Evolutionary conservation across 30 jellyfish, hydroid and myxozoan species (phyloP).

Genomic region (Rhopilema esculentum): DNA sequence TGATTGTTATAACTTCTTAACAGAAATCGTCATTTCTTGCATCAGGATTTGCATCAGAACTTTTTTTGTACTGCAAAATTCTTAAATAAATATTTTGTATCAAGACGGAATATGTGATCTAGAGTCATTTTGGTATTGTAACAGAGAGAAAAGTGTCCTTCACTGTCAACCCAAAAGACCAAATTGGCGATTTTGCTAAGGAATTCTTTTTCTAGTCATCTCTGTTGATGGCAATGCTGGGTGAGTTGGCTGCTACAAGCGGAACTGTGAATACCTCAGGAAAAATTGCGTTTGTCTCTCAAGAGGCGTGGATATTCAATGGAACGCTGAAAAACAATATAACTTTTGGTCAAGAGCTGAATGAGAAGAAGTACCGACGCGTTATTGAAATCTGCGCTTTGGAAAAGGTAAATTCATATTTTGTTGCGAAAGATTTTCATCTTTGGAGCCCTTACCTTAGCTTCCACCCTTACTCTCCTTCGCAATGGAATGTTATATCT

Average conservation of each 20-base stretch:
- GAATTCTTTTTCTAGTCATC: slow-evolving; percentile 59
- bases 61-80: no score
- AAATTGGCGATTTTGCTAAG: background rate
- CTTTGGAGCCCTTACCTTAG: no score
- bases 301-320: slow-evolving; percentile 89
- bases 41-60: no score
- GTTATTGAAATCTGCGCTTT: slow-evolving; percentile 84
- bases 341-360: slow-evolving; percentile 82
- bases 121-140: no score
- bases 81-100: no score
- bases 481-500: no score
- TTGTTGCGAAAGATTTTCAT: no score
- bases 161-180: background rate
- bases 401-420: slow-evolving; percentile 47
- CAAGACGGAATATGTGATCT: no score
- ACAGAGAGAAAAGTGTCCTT: no score
- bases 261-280: slow-evolving; percentile 70
- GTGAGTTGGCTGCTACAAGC: slow-evolving; percentile 61
- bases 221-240: slow-evolving; percentile 79
- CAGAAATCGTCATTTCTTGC: no score
- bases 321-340: slow-evolving; percentile 81
- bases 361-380: slow-evolving; percentile 62
- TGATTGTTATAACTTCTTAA: background rate
- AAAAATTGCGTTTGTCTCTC: slow-evolving; percentile 76
- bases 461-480: no score